phyloP scores from a whole-genome alignment of 1,140 invertebrate genomes.

The Sminthurinus signatus region DNA sequence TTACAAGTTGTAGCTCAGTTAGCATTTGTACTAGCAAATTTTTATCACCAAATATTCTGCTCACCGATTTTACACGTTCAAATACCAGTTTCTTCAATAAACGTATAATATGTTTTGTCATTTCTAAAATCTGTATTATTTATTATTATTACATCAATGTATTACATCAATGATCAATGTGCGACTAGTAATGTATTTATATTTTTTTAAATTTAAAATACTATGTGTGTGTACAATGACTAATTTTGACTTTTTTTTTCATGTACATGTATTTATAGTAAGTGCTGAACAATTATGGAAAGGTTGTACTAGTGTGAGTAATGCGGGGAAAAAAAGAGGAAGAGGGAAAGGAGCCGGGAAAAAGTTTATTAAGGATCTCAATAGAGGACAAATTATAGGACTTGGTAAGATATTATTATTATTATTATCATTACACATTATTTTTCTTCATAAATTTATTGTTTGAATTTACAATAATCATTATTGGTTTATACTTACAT shows the following conservation, averaged over 20 bases:
- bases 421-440: conserved; percentile 4
- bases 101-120: conserved; percentile 2
- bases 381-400: conserved; percentile 84
- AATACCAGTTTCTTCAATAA: conserved; percentile 30
- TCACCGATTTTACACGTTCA: neutral
- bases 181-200: too few species aligned
- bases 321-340: conserved; percentile 89
- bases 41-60: neutral
- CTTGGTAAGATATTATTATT: conserved; percentile 51
- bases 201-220: too few species aligned
- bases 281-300: conserved; percentile 84
- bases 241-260: conserved; percentile 1
- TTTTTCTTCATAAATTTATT: too few species aligned
- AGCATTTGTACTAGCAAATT: neutral
- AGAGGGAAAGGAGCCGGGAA: conserved; percentile 73
- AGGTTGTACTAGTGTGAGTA: conserved; percentile 88
- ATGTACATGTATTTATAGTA: conserved; percentile 50
- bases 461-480: too few species aligned
- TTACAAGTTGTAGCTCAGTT: too few species aligned
- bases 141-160: neutral
- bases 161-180: neutral
- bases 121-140: neutral
- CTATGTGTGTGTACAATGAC: too few species aligned
- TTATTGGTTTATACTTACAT: too few species aligned
- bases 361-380: conserved; percentile 72